These are phyloP conservation scores for Myrmecophaga tridactyla DNA, from an alignment of 2,113 vertebrate species.

Conservation along the genomic window DNA sequence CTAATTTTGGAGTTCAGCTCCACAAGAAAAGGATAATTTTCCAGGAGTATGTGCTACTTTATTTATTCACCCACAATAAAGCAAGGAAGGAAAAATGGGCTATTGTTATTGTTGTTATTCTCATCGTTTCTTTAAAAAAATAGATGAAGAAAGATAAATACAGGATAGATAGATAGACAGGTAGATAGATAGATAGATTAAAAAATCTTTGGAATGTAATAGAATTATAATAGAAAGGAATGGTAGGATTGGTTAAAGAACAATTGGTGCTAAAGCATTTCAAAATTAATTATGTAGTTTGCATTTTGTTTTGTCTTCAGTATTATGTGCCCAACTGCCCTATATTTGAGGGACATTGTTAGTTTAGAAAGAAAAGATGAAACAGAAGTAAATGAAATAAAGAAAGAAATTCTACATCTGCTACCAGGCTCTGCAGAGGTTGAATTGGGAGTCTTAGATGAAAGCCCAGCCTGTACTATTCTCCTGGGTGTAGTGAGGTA, in stretches of 20 bases:
- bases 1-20: not conserved
- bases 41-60: not conserved
- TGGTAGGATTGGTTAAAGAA: not conserved
- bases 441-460: not conserved
- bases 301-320: not conserved
- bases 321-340: not conserved
- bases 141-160: too few relatives aligned
- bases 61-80: not conserved
- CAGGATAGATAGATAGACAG: not conserved
- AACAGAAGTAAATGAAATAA: not conserved
- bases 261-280: not conserved
- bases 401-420: not conserved
- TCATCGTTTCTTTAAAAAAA: not conserved
- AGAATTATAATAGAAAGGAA: not conserved
- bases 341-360: not conserved
- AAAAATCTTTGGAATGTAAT: not conserved
- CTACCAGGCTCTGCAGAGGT: not conserved
- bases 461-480: fast-evolving
- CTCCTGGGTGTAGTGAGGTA: fast-evolving
- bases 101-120: not conserved
- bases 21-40: not conserved
- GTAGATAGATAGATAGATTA: not conserved
- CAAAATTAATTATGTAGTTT: not conserved
- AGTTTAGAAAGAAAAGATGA: not conserved
- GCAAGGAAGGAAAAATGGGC: not conserved